A percentile compares a stretch with the other conserved stretches of the same genome.
Conservation (phyloP, 2,797 vertebrate genomes). For the Eurystomus glaucurus region DNA sequence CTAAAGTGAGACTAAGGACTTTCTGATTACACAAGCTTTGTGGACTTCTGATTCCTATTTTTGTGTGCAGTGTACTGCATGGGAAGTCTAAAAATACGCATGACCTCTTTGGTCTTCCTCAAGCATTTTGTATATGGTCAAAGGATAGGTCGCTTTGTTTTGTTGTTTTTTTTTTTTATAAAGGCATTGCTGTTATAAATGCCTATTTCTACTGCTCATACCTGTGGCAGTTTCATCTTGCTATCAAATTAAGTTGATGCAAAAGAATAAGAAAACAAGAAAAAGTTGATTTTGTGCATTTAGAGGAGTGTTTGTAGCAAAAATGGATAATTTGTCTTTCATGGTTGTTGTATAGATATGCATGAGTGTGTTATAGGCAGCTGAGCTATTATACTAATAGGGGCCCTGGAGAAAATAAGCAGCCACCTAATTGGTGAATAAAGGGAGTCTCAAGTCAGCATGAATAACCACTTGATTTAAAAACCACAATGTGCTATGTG, state of each 20-base stretch:
- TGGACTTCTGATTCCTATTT: not conserved
- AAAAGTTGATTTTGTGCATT: not conserved
- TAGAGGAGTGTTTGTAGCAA: not conserved
- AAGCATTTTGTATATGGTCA: fast-evolving
- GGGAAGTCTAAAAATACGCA: not conserved
- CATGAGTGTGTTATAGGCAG: not conserved
- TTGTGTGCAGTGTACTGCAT: not conserved
- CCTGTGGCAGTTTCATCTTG: not conserved
- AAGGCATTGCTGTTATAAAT: not conserved
- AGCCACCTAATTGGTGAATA: not conserved
- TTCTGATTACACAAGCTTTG: not conserved
- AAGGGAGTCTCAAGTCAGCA: not conserved
- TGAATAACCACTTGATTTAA: not conserved
- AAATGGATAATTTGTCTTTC: not conserved
- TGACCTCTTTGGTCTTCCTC: not conserved
- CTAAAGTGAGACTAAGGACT: not conserved
- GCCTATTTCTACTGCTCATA: not conserved
- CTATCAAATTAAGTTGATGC: not conserved
- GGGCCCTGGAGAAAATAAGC: not conserved
- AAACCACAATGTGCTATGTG: not conserved
- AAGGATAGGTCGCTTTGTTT: not conserved
- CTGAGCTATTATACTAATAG: not conserved
- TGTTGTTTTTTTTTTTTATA: not conserved
- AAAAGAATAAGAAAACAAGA: not conserved
- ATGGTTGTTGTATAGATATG: not conserved